Evolutionary conservation across 1,140 invertebrate species (phyloP).

Genomic region (Aleiodes sp.): DNA sequence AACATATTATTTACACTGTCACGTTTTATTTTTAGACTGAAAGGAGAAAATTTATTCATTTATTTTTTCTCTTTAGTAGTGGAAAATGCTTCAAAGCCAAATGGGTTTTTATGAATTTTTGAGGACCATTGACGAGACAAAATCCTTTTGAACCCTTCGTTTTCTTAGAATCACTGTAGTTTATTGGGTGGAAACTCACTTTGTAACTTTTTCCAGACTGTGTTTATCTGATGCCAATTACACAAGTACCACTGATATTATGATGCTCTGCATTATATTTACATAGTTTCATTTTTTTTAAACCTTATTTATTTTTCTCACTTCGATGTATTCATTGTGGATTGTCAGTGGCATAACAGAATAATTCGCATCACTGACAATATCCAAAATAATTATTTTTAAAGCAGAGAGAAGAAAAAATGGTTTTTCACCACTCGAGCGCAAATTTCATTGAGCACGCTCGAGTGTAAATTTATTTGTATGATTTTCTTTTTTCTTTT

Average conservation of each 20-base stretch:
- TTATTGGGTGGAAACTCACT: conserved; percentile 32
- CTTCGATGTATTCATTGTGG: conserved; percentile 7
- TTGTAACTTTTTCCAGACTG: conserved; percentile 2
- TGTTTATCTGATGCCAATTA: conserved; percentile 34
- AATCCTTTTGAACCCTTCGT: not conserved
- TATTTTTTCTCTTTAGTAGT: not conserved
- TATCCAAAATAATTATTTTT: conserved; percentile 3
- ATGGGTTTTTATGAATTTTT: not conserved
- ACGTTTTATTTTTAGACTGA: not conserved
- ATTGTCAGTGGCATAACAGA: conserved; percentile 25
- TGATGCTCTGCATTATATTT: conserved; percentile 15
- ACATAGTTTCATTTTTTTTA: conserved; percentile 9
- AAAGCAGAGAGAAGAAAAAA: not conserved
- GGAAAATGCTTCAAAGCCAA: no score
- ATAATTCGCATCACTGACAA: conserved; percentile 28
- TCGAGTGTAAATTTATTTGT: conserved; percentile 18
- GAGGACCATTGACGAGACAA: not conserved
- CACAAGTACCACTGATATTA: conserved; percentile 3
- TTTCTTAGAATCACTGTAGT: not conserved
- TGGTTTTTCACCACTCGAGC: conserved; percentile 26
- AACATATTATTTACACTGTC: not conserved
- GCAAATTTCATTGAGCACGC: conserved; percentile 33
- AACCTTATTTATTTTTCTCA: not conserved
- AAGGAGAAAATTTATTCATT: not conserved
- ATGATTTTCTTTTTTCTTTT: conserved; percentile 3